Evolutionary conservation across 2,888 invertebrate species (phyloP).

Genomic region (Uropetala carovei): DNA sequence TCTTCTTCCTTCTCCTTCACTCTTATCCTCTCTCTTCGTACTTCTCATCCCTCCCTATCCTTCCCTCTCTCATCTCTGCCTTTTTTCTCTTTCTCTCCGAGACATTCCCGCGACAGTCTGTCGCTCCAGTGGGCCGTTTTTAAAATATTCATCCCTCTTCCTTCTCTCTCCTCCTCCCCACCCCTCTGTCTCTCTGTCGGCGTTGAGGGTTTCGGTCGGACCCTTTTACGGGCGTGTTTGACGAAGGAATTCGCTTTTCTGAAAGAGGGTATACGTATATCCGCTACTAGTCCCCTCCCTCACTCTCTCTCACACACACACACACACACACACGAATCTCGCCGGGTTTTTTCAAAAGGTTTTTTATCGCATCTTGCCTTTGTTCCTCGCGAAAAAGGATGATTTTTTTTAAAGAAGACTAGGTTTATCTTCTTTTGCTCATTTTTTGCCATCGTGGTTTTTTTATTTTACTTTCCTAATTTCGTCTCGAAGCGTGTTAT

Average conservation of each 20-base stretch:
- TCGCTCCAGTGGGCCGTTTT: slow-evolving; percentile 38
- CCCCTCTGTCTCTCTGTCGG: not conserved
- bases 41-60: not conserved
- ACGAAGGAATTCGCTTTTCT: slow-evolving; percentile 35
- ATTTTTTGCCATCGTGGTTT: not conserved
- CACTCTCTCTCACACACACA: not conserved
- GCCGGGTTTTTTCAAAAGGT: not conserved
- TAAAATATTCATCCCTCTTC: slow-evolving; percentile 55
- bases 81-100: not conserved
- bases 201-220: slow-evolving; percentile 6
- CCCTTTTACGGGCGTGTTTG: not conserved
- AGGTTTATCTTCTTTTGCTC: not conserved
- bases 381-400: not conserved
- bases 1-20: not conserved
- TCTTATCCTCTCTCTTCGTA: not conserved
- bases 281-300: not conserved
- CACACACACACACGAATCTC: not conserved
- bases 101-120: slow-evolving; percentile 46
- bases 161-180: not conserved
- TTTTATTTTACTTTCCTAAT: not conserved
- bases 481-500: not conserved
- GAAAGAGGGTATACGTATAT: not conserved
- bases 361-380: not conserved
- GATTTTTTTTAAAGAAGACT: not conserved
- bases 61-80: not conserved